Evolutionary conservation across 2,797 vertebrate species (phyloP), one percentile per base, ranked within the genome.

Genomic region (Trachurus trachurus): DNA sequence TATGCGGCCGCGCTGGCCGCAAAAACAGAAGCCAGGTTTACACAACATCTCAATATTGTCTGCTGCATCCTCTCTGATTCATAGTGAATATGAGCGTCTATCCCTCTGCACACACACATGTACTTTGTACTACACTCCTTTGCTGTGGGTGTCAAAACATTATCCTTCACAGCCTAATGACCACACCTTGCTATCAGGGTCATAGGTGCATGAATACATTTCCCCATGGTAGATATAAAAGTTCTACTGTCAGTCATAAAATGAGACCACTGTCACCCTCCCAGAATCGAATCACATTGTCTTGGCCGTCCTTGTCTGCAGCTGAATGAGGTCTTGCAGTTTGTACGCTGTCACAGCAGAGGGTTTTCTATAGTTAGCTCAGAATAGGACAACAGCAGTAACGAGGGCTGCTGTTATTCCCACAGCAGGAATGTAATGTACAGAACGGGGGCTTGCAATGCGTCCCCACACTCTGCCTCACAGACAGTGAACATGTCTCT

Each of bases 311-410:
- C 74, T 85, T 85, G 78, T 68, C 37, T 40, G 26, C 44, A 57
- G 13, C 60, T 68, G 47, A 75, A 73, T 52, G 40, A 71, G 72
- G 56, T 59, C 47, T 65, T 8, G 19, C 3, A 5, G 60, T 80
- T 63, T 47, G 49, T 31, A 44, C 66, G 16, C 56, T 39, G 37
- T 69, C 40, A 53, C 34, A 64, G 75, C 64, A 75, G 71, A 77
- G 69, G 60, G 15, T 26, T 73, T 74, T 80, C 74, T 86, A 71
- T 79, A 82, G 70, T 82, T 83, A 67, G 87, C 76, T 78, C 39
- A 40, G 53, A 74, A 66, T 8, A 75, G 76, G 37, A 76, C 71
- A 66, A 52, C 78, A 75, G 84, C 73, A 71, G 60, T 9, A 70
- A 47, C 3, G 29, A 66, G 64, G 62, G 31, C 66, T 80, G 77